Conservation (phyloP, 2,797 vertebrate genomes). For the Pangasius larnaudii region DNA sequence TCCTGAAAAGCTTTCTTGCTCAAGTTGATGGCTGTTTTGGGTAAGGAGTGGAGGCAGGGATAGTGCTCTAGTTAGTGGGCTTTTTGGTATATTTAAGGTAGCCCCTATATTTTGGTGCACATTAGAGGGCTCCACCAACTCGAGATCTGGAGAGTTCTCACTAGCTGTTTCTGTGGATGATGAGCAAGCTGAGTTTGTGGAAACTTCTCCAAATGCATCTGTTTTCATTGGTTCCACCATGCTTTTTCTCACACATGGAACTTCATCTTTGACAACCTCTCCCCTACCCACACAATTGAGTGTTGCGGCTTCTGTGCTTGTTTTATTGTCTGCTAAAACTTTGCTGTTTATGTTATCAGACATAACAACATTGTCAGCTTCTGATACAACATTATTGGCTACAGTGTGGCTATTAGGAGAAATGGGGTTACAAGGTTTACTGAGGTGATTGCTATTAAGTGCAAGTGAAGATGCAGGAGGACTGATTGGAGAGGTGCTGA, state of each 20-base stretch:
- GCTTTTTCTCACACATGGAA: conserved; percentile 56
- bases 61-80: conserved; percentile 43
- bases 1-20: conserved; percentile 57
- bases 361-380: conserved; percentile 28
- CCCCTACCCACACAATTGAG: conserved; percentile 13
- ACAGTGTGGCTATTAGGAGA: conserved; percentile 24
- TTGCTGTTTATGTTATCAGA: conserved; percentile 21
- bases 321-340: conserved; percentile 28
- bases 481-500: conserved; percentile 65
- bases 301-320: conserved; percentile 44
- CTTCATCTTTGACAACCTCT: conserved; percentile 32
- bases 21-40: conserved; percentile 56
- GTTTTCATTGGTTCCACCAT: conserved; percentile 60
- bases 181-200: conserved; percentile 79
- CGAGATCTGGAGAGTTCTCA: conserved; percentile 82
- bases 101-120: conserved; percentile 59
- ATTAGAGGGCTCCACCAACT: conserved; percentile 66
- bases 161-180: conserved; percentile 89
- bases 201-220: conserved; percentile 64
- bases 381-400: conserved; percentile 26
- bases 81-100: conserved; percentile 50
- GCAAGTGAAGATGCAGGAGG: conserved; percentile 51
- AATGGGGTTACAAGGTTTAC: conserved; percentile 22
- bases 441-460: conserved; percentile 50
- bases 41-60: conserved; percentile 38